These are phyloP conservation scores for Orchesellides sinensis DNA, from an alignment of 2,888 invertebrate species.

Conservation along the genomic window DNA sequence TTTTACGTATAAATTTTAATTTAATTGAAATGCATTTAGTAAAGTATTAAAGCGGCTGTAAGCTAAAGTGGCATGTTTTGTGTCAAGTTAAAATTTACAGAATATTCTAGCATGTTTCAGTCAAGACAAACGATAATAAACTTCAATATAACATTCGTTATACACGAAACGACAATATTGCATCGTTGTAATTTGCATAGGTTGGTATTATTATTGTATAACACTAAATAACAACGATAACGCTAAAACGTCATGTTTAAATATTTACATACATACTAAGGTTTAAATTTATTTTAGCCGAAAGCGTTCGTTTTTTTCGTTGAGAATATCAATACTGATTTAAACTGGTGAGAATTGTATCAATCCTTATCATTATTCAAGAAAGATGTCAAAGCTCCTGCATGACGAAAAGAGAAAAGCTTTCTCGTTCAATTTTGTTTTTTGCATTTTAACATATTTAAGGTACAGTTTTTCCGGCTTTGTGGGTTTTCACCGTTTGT, in stretches of 20 bases:
- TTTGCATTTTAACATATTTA: slow-evolving; percentile 30
- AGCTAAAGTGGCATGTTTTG: too few relatives aligned
- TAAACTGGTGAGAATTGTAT: slow-evolving; percentile 27
- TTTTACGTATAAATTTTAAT: too few relatives aligned
- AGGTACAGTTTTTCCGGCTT: slow-evolving; percentile 25
- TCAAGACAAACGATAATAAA: not conserved
- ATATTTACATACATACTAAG: not conserved
- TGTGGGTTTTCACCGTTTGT: too few relatives aligned
- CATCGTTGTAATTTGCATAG: not conserved
- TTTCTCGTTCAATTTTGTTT: too few relatives aligned
- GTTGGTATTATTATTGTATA: too few relatives aligned
- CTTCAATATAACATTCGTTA: not conserved
- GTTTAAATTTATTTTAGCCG: slow-evolving; percentile 30
- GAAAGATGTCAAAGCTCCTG: slow-evolving; percentile 48
- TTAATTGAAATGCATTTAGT: too few relatives aligned
- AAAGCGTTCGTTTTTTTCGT: slow-evolving; percentile 35
- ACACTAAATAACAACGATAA: too few relatives aligned
- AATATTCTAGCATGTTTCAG: too few relatives aligned
- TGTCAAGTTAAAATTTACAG: too few relatives aligned
- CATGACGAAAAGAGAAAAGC: slow-evolving; percentile 17
- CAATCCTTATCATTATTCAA: not conserved
- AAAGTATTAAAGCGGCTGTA: too few relatives aligned
- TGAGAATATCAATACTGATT: slow-evolving; percentile 47
- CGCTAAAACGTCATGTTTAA: too few relatives aligned
- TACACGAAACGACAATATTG: too few relatives aligned